Base-by-base conservation (phyloP, 2,113 vertebrate genomes). In the Sardina pilchardus region DNA sequence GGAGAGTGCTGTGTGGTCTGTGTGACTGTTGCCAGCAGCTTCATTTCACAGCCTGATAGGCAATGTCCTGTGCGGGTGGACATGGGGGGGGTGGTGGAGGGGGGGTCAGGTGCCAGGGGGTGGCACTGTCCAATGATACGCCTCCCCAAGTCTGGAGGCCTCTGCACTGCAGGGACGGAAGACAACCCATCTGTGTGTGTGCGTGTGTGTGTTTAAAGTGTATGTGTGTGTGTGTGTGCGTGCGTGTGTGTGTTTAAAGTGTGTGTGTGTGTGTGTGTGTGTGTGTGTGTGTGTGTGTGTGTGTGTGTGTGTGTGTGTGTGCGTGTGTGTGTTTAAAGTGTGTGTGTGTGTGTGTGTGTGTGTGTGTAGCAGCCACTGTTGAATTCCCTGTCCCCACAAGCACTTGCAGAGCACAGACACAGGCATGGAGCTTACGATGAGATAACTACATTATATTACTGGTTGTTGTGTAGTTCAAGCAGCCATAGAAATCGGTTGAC, bases 41-140 rank as follows among this genome's bases (percentile, higher is more conserved):
- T 93, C 91, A 94, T 94, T 94, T 94, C 92, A 94, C 93, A 94
- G 91, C 91, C 93, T 91, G 91, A 89, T 94, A 92, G 91, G 94
- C 92, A 92, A 92, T 93, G 94, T 93, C 92, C 92, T 93, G 93
- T 93, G 92, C 91, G 91, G 91, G 92, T 90, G 90, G 90, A 89
- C 90, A 82, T 71, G 81, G 89, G 92, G 90, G 88, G 91, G 92
- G 90, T 10, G 26, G 87, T 84, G 92, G 90, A 91, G 92, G 9
- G 71, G 71, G 34, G n/a, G 6, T 6, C 14, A 39, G 71, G 91
- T 92, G 93, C 92, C 90, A 10, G 30, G 87, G 86, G 92, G 90
- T 91, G 91, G 8, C 81, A 63, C 82, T 81, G 67, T 75, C 82
- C 85, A 87, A 88, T 87, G 84, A 87, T 84, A 87, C 47, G 86